Evolutionary conservation across 2,113 vertebrate genomes (phyloP), one percentile per base, ranked within the genome.

Genomic region (Hemicordylus capensis): DNA sequence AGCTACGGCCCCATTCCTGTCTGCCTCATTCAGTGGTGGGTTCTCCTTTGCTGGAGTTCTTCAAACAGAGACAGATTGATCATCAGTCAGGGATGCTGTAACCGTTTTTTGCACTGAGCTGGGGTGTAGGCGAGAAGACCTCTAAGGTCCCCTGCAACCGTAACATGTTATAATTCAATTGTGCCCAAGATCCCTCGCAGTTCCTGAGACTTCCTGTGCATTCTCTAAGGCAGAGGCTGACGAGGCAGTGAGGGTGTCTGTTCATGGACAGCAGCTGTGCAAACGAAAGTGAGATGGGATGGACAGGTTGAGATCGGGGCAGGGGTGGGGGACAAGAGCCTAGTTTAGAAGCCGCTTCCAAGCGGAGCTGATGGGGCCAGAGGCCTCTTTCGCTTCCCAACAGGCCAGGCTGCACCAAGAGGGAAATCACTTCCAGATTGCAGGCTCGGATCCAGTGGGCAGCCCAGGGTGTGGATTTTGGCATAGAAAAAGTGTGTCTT

Each of bases 401-500:
- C 80, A n/a, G 37, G 54, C 80, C 17, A 31, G 37, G 58, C 58
- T 37, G 58, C 72, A 28, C 24, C 1, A 22, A 64, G 31, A 9
- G 24, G 82, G 37, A 84, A 84, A 84, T 84, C 42, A 39, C 72
- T 76, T 84, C 82, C 82, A 84, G 82, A 84, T 76, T 84, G 73
- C 44, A 64, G 82, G 82, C 82, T 66, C 22, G 6, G 17, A 31
- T 84, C 82, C 82, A 84, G 24, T 26, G 42, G 72, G 70, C 72
- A 84, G 59, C 24, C 46, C 59, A 56, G 82, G 61, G 73, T 42
- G 61, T 84, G 44, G 72, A 34, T 64, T 76, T 84, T 84, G 82
- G 82, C 73, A 39, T 28, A 14, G 61, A 9, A 58, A 19, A 84
- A 66, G 46, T 56, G 17, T 37, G 81, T 42, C 26, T 75, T 75